Conservation (phyloP, 2,888 invertebrate genomes). For the Oligia strigilis region DNA sequence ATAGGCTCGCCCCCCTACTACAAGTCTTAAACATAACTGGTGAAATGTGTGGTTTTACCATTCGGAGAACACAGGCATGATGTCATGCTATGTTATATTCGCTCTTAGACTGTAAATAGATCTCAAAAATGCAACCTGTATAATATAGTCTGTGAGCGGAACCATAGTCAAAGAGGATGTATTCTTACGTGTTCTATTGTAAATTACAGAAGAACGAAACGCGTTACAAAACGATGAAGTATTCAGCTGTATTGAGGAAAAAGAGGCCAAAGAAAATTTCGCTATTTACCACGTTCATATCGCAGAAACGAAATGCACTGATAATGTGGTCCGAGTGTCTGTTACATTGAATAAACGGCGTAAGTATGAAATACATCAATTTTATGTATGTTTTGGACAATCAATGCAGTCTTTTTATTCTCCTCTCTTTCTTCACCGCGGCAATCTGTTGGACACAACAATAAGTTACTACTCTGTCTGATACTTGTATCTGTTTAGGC, state of each 20-base stretch:
- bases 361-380: constrained; percentile 63
- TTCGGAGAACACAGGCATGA: not conserved
- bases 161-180: not conserved
- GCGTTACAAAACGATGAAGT: constrained; percentile 38
- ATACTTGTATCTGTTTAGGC: not conserved
- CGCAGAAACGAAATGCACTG: constrained; percentile 72
- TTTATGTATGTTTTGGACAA: not conserved
- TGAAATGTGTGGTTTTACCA: not conserved
- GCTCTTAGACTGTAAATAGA: not conserved
- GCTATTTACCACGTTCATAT: constrained; percentile 76
- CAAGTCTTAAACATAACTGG: not conserved
- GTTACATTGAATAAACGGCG: constrained; percentile 78
- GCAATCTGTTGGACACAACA: not conserved
- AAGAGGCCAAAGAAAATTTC: constrained; percentile 59
- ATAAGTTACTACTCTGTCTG: constrained; percentile 4
- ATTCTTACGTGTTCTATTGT: not conserved
- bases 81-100: not conserved
- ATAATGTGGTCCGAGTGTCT: constrained; percentile 72
- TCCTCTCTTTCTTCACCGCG: not conserved
- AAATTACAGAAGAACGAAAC: constrained; percentile 53
- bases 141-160: not conserved
- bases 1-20: not conserved
- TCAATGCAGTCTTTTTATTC: not conserved
- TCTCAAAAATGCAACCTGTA: not conserved
- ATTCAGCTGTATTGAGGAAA: constrained; percentile 55